Evolutionary conservation across 1,140 invertebrate species (phyloP).

Genomic region (Stratiolaelaps scimitus): DNA sequence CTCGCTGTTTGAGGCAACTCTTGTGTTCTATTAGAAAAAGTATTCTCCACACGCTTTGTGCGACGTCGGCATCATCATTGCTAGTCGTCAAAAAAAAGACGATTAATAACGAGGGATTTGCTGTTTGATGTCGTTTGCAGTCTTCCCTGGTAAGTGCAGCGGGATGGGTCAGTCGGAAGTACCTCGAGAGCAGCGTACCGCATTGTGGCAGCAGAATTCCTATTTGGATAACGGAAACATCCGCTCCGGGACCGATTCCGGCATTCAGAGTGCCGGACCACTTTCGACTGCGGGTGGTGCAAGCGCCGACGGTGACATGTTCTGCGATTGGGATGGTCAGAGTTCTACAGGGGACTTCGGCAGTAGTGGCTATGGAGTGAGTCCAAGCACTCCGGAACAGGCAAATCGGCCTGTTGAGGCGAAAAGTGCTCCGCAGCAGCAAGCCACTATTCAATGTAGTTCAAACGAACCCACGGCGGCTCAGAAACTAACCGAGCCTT

Average conservation of each 20-base stretch:
- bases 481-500: conserved; percentile 80
- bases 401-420: no score
- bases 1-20: no score
- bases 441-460: conserved; percentile 46
- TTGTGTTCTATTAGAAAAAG: no score
- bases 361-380: no score
- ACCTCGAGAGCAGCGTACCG: conserved; percentile 66
- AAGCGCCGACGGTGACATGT: conserved; percentile 43
- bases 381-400: no score
- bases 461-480: conserved; percentile 90
- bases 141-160: conserved; percentile 69
- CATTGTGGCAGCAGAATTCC: conserved; percentile 85
- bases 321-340: conserved; percentile 39
- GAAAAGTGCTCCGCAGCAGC: no score
- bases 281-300: conserved; percentile 67
- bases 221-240: conserved; percentile 52
- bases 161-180: conserved; percentile 52
- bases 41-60: no score
- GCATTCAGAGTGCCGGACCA: conserved; percentile 78
- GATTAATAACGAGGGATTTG: no score
- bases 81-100: no score
- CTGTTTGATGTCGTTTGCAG: conserved; percentile 36
- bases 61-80: no score
- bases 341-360: no score
- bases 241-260: conserved; percentile 90